These are phyloP conservation scores for Eilema caniola DNA, from an alignment of 2,888 invertebrate genomes.

Conservation along the genomic window DNA sequence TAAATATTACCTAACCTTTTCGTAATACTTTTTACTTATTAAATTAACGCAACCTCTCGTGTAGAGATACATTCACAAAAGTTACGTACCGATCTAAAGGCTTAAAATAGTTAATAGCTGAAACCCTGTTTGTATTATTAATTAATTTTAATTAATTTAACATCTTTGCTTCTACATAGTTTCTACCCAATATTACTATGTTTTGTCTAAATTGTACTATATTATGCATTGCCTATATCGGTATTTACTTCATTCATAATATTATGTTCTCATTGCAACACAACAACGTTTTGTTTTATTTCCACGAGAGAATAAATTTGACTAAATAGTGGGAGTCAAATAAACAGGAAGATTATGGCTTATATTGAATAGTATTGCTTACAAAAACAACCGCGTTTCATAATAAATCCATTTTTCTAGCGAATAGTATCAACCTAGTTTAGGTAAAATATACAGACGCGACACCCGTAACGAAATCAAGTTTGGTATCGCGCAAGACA, in stretches of 20 bases:
- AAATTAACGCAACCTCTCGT: too few relatives aligned
- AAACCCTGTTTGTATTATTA: too few relatives aligned
- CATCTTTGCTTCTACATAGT: too few relatives aligned
- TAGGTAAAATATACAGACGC: slow-evolving; percentile 60
- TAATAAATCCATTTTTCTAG: not conserved
- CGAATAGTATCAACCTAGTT: slow-evolving; percentile 51
- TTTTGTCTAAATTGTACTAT: too few relatives aligned
- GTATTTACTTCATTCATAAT: not conserved
- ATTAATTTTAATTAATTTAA: too few relatives aligned
- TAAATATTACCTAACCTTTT: too few relatives aligned
- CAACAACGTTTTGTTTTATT: not conserved
- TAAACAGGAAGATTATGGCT: not conserved
- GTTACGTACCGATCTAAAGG: too few relatives aligned
- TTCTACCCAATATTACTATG: too few relatives aligned
- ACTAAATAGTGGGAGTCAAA: not conserved
- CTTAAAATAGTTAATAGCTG: too few relatives aligned
- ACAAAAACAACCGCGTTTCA: not conserved
- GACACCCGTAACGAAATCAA: slow-evolving; percentile 82
- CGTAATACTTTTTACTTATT: too few relatives aligned
- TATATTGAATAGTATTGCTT: not conserved
- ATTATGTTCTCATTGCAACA: not conserved
- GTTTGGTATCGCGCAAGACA: slow-evolving; percentile 75
- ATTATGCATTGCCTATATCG: too few relatives aligned
- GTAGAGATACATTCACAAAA: too few relatives aligned
- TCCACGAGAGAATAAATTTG: not conserved